A percentile compares a stretch with the other conserved stretches of the same genome.
Conservation (phyloP, 2,113 vertebrate genomes). For the Sigmodon hispidus region DNA sequence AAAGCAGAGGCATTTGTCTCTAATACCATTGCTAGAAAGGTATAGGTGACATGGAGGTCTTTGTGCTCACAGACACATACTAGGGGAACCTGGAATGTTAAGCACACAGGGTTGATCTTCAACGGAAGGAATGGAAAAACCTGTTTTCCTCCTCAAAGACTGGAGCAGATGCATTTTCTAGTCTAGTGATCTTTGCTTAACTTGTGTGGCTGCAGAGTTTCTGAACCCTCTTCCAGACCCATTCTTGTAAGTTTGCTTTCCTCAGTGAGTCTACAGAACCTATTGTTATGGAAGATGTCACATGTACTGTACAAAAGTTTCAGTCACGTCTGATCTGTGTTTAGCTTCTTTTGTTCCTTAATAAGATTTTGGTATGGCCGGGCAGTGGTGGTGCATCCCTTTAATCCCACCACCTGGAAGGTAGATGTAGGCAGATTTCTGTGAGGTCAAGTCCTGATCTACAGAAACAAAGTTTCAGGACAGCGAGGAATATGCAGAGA, state of each 20-base stretch:
- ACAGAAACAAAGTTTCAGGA: not conserved
- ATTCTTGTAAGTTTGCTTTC: not conserved
- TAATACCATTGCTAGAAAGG: not conserved
- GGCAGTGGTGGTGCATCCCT: not conserved
- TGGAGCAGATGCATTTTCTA: not conserved
- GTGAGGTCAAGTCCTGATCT: not conserved
- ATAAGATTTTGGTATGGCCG: not conserved
- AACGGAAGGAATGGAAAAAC: not conserved
- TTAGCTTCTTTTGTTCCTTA: not conserved
- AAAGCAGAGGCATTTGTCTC: not conserved
- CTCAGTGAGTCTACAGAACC: not conserved
- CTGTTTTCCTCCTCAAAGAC: not conserved
- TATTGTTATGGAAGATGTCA: not conserved
- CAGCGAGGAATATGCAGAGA: not conserved
- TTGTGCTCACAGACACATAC: not conserved
- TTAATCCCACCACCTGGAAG: not conserved
- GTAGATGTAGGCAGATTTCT: not conserved
- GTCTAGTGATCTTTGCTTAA: not conserved
- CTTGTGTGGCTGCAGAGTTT: not conserved
- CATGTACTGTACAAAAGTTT: not conserved
- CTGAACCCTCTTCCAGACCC: not conserved
- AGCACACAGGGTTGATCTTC: not conserved
- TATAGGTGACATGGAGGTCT: not conserved
- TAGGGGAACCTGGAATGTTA: not conserved
- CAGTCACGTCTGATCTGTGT: not conserved